phyloP scores from a whole-genome alignment of 2,113 vertebrate species.

The Sceloporus tristichus region DNA sequence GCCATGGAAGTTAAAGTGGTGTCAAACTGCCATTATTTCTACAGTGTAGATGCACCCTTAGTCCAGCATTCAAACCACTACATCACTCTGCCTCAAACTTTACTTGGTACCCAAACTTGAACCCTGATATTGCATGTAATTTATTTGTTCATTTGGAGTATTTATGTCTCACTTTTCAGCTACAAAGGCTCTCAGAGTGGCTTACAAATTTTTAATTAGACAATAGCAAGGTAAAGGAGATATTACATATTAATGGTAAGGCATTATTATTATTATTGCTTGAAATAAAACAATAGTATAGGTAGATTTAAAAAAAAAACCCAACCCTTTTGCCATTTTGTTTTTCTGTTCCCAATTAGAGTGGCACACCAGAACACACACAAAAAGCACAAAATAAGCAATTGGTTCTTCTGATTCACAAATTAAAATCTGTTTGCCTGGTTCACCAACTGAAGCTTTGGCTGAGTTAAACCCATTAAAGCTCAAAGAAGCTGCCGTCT shows the following conservation, averaged over 20 bases:
- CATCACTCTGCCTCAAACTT: neutral
- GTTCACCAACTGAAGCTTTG: neutral
- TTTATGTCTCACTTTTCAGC: no score
- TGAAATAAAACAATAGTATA: neutral
- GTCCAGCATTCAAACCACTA: no score
- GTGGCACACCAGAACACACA: neutral
- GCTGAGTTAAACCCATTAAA: constrained; percentile 15
- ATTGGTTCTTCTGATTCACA: no score
- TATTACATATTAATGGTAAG: no score
- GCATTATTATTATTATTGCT: neutral
- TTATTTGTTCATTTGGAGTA: no score
- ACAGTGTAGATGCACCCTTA: no score
- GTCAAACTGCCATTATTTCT: no score
- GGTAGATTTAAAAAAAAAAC: neutral
- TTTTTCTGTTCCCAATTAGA: neutral
- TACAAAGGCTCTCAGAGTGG: no score
- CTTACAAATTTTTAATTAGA: no score
- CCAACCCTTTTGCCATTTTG: neutral
- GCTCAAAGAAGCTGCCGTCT: neutral
- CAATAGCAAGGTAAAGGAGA: no score
- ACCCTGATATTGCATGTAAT: no score
- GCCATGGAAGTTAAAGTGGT: no score
- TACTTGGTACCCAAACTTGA: neutral
- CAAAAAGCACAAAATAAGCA: neutral
- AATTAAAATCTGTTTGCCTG: neutral